phyloP scores from a whole-genome alignment of 23 tunicate species.

The Aplidium turbinatum region DNA sequence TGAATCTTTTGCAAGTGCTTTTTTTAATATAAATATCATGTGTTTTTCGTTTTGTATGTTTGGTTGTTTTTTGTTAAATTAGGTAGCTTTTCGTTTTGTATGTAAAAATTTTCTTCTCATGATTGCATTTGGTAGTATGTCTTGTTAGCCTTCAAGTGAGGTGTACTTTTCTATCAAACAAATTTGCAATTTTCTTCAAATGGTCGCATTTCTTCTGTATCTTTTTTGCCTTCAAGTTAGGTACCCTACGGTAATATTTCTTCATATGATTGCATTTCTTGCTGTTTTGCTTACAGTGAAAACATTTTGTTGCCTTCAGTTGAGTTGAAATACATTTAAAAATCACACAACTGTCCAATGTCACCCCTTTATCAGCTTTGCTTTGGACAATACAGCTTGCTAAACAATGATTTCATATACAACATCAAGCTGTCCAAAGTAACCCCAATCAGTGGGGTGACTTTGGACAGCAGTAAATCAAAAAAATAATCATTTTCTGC shows the following conservation, averaged over 20 bases:
- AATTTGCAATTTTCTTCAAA: too few species aligned
- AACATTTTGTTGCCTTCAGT: background rate
- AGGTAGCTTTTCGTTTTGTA: background rate
- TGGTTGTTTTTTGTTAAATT: background rate
- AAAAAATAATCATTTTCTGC: background rate
- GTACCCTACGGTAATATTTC: background rate
- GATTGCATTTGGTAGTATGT: too few species aligned
- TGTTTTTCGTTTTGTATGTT: background rate
- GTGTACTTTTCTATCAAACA: too few species aligned
- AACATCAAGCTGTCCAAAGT: background rate
- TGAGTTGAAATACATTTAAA: background rate
- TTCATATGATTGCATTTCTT: background rate
- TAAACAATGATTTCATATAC: background rate
- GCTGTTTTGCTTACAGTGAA: background rate
- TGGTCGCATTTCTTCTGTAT: too few species aligned
- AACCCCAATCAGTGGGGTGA: background rate
- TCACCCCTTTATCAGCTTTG: background rate
- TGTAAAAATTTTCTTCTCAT: too few species aligned
- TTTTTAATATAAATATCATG: background rate
- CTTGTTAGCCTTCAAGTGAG: too few species aligned
- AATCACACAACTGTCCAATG: background rate
- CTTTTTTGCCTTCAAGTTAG: too few species aligned
- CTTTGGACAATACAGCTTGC: background rate
- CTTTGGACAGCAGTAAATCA: background rate
- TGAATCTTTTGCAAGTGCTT: background rate